A percentile compares a stretch with the other conserved stretches of the same genome.
Conservation (phyloP, 2,113 vertebrate genomes). For the Gymnocephalus cernua region DNA sequence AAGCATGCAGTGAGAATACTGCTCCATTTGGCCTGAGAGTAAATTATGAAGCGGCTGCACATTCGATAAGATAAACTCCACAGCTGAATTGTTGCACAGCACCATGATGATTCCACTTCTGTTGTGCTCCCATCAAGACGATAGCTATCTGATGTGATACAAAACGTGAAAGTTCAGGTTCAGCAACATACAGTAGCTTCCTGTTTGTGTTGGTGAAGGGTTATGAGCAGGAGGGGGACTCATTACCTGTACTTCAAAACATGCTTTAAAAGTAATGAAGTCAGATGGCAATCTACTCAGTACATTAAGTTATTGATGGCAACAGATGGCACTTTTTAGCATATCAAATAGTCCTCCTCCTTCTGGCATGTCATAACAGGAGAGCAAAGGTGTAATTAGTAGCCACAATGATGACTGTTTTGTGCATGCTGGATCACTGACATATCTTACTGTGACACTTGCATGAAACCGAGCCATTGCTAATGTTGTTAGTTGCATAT, state of each 20-base stretch:
- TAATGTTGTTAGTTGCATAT: neutral
- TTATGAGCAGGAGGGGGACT: slow-evolving; percentile 38
- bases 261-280: slow-evolving; percentile 67
- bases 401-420: neutral
- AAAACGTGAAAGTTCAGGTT: slow-evolving; percentile 41
- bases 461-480: neutral
- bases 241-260: slow-evolving; percentile 58
- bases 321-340: slow-evolving; percentile 67
- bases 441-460: neutral
- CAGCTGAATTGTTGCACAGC: neutral
- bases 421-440: neutral
- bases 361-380: neutral
- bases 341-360: slow-evolving; percentile 52
- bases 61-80: slow-evolving; percentile 27
- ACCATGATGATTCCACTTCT: slow-evolving; percentile 14
- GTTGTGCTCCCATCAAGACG: slow-evolving; percentile 12
- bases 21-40: slow-evolving; percentile 31
- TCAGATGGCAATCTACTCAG: slow-evolving; percentile 51
- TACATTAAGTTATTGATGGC: slow-evolving; percentile 58
- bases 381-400: neutral
- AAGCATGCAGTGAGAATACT: neutral
- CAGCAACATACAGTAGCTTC: slow-evolving; percentile 36
- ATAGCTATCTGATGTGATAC: slow-evolving; percentile 47
- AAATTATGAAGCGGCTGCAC: slow-evolving; percentile 23
- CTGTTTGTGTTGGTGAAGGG: slow-evolving; percentile 45